Percentiles rank a stretch among this genome's conserved stretches.
These are phyloP conservation scores for Tachysurus fulvidraco DNA, from an alignment of 2,113 vertebrate genomes.

Conservation along the genomic window DNA sequence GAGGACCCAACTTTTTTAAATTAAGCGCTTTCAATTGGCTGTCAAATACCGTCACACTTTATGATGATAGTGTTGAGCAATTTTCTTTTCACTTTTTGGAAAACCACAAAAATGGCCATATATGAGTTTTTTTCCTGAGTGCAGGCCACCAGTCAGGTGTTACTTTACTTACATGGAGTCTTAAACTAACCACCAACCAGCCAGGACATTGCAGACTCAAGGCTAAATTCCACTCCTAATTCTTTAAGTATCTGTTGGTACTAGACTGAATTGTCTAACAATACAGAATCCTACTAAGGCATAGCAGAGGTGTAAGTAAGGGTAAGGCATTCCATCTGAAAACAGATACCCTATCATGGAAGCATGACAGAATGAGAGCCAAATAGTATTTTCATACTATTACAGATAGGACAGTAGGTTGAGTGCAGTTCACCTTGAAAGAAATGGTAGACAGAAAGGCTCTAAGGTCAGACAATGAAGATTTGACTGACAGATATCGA, in stretches of 20 bases:
- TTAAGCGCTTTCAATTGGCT: background rate
- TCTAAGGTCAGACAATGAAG: background rate
- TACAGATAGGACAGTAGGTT: background rate
- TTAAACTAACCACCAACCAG: background rate
- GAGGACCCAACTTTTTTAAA: background rate
- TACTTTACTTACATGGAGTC: background rate
- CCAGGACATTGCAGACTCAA: background rate
- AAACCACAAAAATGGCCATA: background rate
- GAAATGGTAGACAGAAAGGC: background rate
- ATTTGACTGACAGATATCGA: background rate
- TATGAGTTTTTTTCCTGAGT: background rate
- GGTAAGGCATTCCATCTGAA: background rate
- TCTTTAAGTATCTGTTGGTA: background rate
- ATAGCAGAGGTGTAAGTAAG: constrained; percentile 1
- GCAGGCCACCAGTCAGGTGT: background rate
- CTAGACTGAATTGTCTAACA: background rate
- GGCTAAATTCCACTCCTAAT: background rate
- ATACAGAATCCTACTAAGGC: background rate
- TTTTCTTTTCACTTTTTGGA: background rate
- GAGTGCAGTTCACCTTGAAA: background rate
- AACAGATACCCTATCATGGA: background rate
- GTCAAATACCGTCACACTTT: background rate
- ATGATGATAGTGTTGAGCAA: background rate
- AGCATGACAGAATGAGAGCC: background rate
- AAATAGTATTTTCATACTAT: background rate